Conservation (phyloP, 2,113 vertebrate genomes). For the Sarotherodon lohbergeri region DNA sequence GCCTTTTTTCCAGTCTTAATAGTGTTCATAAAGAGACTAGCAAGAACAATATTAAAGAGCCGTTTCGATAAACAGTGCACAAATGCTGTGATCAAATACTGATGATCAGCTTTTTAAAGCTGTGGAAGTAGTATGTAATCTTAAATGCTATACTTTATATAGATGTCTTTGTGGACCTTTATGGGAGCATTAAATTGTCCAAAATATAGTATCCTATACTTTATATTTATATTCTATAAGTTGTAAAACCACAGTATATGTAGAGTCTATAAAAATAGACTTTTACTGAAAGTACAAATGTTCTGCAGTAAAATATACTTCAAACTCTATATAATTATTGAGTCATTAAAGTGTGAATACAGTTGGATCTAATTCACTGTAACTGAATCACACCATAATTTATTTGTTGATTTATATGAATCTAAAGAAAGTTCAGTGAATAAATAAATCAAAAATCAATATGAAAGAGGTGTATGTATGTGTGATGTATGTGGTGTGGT, state of each 20-base stretch:
- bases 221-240: not conserved
- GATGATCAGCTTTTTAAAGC: not conserved
- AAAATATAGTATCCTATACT: not conserved
- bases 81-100: not conserved
- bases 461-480: not conserved
- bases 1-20: not conserved
- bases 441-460: not conserved
- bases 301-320: not conserved
- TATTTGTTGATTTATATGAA: not conserved
- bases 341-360: not conserved
- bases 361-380: not conserved
- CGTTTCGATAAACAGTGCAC: not conserved
- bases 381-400: not conserved
- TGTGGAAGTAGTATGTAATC: not conserved
- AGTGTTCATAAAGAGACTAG: not conserved
- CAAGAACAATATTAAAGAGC: not conserved
- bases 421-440: not conserved
- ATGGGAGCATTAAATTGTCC: not conserved
- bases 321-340: not conserved
- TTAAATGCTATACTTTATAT: not conserved
- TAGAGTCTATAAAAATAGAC: not conserved
- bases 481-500: not conserved
- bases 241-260: not conserved
- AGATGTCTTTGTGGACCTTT: not conserved
- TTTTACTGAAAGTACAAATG: not conserved